Conservation (phyloP, 1,140 invertebrate genomes). For the Drosophila novamexicana region DNA sequence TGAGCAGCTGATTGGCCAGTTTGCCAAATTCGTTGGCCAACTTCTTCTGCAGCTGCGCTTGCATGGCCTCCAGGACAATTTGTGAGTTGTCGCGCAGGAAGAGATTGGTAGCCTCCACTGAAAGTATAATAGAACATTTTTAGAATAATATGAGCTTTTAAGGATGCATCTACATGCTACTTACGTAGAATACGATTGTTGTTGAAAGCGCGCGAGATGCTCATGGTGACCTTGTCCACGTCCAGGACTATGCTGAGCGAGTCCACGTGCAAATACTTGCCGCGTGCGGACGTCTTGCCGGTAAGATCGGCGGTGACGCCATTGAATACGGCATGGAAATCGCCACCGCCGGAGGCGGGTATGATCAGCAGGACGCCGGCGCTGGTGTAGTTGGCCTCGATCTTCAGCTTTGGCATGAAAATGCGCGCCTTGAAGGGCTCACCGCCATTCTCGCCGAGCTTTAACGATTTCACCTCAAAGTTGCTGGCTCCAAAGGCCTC, state of each 20-base stretch:
- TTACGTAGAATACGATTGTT: constrained; percentile 90
- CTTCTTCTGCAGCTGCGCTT: constrained; percentile 88
- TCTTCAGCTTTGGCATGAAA: constrained; percentile 88
- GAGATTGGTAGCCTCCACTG: constrained; percentile 90
- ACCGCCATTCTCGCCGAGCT: constrained; percentile 86
- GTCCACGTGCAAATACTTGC: constrained; percentile 88
- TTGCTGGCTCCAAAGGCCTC: constrained; percentile 89
- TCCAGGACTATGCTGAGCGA: constrained; percentile 87
- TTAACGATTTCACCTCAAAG: constrained; percentile 88
- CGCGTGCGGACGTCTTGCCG: constrained; percentile 86
- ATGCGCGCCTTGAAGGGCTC: constrained; percentile 88
- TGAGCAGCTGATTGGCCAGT: constrained; percentile 88
- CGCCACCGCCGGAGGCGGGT: constrained; percentile 89
- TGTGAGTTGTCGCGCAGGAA: constrained; percentile 90
- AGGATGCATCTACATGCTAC: constrained; percentile 56
- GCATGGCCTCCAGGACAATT: constrained; percentile 89
- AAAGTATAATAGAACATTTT: constrained; percentile 10
- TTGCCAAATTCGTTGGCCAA: constrained; percentile 87
- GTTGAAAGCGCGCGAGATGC: constrained; percentile 88
- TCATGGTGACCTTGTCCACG: constrained; percentile 88
- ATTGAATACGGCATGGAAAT: constrained; percentile 88
- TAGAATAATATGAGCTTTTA: not conserved
- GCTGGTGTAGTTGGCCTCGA: constrained; percentile 89
- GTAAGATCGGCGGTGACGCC: constrained; percentile 87
- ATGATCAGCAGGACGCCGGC: constrained; percentile 89